Conservation (phyloP, 1,140 invertebrate genomes). For the Drosophila mauritiana region DNA sequence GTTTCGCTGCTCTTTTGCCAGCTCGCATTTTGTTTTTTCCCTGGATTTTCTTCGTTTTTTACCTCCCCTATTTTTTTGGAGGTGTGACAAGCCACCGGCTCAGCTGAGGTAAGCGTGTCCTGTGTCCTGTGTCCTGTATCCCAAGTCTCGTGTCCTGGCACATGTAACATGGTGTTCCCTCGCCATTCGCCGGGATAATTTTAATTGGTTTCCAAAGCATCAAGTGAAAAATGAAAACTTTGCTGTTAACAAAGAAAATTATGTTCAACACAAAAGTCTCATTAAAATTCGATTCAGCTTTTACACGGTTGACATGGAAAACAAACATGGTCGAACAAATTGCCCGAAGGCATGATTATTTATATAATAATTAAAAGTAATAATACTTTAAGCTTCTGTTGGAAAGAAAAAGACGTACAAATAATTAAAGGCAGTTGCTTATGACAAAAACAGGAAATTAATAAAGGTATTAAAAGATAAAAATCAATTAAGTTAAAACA, state of each 20-base stretch:
- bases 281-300: constrained; percentile 27
- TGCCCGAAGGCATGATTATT: background rate
- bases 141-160: constrained; percentile 22
- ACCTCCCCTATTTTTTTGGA: background rate
- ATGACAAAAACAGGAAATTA: too few relatives aligned
- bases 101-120: constrained; percentile 34
- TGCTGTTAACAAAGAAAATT: constrained; percentile 33
- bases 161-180: constrained; percentile 12
- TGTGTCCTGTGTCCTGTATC: constrained; percentile 27
- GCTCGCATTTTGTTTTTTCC: constrained; percentile 1
- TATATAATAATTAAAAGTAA: background rate
- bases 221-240: constrained; percentile 30
- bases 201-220: constrained; percentile 48
- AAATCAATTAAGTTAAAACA: too few relatives aligned
- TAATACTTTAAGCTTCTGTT: background rate
- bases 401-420: background rate
- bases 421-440: background rate
- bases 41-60: background rate
- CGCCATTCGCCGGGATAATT: constrained; percentile 16
- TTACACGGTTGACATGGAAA: constrained; percentile 1
- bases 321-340: background rate
- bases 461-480: too few relatives aligned
- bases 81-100: constrained; percentile 46
- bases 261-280: constrained; percentile 20
- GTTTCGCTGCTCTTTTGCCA: constrained; percentile 29